phyloP scores from a whole-genome alignment of 2,113 vertebrate species.

The Phyllostomus discolor region DNA sequence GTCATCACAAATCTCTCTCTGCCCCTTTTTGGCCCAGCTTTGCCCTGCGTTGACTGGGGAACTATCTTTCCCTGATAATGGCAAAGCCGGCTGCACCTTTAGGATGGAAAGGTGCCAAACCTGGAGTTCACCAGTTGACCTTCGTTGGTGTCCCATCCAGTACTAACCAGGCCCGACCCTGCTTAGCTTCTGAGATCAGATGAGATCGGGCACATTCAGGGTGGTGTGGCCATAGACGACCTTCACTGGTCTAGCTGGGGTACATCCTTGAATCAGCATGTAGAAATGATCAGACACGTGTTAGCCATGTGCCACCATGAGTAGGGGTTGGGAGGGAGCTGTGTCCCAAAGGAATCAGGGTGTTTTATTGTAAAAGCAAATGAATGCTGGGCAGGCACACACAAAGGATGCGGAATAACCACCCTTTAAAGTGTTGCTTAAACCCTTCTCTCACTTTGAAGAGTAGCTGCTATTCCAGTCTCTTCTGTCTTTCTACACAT shows the following conservation, averaged over 20 bases:
- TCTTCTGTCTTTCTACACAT: background rate
- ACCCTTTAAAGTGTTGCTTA: background rate
- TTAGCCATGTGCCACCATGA: background rate
- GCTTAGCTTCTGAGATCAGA: too few species aligned
- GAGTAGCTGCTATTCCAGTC: background rate
- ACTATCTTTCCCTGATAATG: background rate
- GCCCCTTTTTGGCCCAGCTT: background rate
- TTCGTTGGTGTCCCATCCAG: background rate
- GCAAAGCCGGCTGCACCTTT: background rate
- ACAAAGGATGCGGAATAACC: background rate
- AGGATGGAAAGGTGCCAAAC: background rate
- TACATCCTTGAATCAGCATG: background rate
- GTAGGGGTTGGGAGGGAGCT: accelerated
- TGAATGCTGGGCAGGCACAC: background rate
- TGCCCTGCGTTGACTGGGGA: background rate
- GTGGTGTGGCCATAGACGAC: too few species aligned
- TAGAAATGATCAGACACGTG: background rate
- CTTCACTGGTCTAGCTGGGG: background rate
- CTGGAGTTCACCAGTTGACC: background rate
- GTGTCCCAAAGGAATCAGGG: background rate
- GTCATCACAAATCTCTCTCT: background rate
- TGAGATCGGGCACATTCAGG: too few species aligned
- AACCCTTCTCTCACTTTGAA: background rate
- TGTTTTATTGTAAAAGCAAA: background rate
- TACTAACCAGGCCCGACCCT: too few species aligned